These are phyloP conservation scores for Amphibalanus amphitrite DNA, from an alignment of 1,140 invertebrate genomes.

Conservation along the genomic window DNA sequence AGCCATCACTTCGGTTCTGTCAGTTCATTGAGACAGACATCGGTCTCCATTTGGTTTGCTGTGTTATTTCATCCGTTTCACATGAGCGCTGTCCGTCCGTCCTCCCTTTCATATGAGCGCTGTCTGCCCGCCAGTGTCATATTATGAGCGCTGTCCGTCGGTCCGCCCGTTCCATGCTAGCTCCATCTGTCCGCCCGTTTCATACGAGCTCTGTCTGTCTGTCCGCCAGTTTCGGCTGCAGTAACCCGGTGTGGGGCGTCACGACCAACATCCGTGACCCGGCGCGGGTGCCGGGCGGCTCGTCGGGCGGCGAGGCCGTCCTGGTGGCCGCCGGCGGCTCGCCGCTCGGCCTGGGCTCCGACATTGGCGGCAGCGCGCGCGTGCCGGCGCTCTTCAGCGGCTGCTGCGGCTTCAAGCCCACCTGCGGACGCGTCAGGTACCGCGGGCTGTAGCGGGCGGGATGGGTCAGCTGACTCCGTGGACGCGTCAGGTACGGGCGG, in stretches of 20 bases:
- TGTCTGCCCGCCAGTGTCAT: not conserved
- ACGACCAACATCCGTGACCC: slow-evolving; percentile 27
- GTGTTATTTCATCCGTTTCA: not conserved
- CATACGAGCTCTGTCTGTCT: not conserved
- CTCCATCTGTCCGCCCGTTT: not conserved
- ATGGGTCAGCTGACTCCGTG: not conserved
- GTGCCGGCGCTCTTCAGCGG: slow-evolving; percentile 73
- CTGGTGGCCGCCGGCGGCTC: slow-evolving; percentile 52
- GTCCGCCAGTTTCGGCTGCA: slow-evolving; percentile 22
- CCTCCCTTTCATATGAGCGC: not conserved
- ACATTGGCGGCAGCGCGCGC: slow-evolving; percentile 65
- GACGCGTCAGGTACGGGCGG: not conserved
- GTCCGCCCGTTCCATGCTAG: not conserved
- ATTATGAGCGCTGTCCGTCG: not conserved
- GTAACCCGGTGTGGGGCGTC: slow-evolving; percentile 31
- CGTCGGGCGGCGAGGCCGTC: slow-evolving; percentile 22
- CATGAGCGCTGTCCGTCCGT: too few relatives aligned
- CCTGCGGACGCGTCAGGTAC: slow-evolving; percentile 21
- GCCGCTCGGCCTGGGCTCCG: slow-evolving; percentile 58
- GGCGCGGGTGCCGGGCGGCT: slow-evolving; percentile 25
- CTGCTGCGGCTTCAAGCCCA: slow-evolving; percentile 64
- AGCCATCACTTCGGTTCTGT: not conserved
- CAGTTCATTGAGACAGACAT: not conserved
- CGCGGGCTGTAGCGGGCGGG: slow-evolving; percentile 7
- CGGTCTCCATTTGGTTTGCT: not conserved